These are phyloP conservation scores for Rhincodon typus DNA, from an alignment of 2,797 vertebrate species.

Conservation along the genomic window DNA sequence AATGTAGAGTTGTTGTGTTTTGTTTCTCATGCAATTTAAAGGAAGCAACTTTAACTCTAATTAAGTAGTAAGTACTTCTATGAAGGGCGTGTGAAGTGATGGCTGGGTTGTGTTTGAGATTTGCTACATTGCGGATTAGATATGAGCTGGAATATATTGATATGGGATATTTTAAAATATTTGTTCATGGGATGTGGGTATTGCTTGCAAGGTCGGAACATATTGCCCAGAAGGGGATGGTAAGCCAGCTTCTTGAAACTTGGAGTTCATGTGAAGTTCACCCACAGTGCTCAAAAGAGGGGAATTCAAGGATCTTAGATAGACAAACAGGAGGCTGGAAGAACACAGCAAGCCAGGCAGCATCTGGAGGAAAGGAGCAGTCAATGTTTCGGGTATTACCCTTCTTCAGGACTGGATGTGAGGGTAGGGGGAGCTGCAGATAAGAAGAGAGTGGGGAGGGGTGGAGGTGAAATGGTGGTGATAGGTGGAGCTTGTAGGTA, in stretches of 20 bases:
- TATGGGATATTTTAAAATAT: neutral
- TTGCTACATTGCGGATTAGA: neutral
- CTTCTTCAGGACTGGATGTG: no score
- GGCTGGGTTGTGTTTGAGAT: neutral
- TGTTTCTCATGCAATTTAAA: constrained; percentile 21
- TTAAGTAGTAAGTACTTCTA: neutral
- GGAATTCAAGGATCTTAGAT: neutral
- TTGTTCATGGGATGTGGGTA: neutral
- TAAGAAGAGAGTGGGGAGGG: no score
- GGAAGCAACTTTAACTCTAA: constrained; percentile 20
- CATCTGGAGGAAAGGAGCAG: no score
- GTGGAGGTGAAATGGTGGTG: no score
- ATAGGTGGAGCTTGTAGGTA: no score
- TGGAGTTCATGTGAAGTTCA: neutral
- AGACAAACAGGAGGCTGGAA: no score
- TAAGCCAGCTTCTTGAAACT: neutral
- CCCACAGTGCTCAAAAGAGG: neutral
- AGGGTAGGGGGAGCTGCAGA: no score
- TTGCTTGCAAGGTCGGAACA: neutral
- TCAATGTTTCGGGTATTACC: no score
- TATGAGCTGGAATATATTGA: neutral
- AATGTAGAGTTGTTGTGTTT: neutral
- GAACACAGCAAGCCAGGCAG: no score
- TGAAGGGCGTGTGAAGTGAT: neutral
- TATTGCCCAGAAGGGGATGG: neutral